Conservation (phyloP, 2,888 invertebrate genomes). For the Aphodius sticticus region DNA sequence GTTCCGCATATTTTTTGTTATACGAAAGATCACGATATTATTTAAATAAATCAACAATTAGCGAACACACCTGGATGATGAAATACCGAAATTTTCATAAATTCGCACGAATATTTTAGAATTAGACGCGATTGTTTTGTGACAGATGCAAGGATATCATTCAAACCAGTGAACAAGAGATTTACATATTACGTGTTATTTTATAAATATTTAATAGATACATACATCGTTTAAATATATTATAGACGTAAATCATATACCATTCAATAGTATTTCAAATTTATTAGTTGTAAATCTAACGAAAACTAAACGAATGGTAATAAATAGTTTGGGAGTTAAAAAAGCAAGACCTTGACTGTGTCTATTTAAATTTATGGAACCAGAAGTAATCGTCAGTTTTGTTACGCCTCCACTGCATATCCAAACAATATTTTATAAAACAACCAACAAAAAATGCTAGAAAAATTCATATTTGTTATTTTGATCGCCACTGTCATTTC, state of each 20-base stretch:
- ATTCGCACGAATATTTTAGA: not conserved
- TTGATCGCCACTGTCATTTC: not conserved
- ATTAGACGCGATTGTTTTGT: not conserved
- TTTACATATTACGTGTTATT: not conserved
- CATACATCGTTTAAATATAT: not conserved
- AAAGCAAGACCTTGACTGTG: not conserved
- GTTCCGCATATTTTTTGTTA: not conserved
- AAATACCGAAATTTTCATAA: conserved; percentile 4
- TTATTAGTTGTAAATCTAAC: not conserved
- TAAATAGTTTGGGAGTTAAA: not conserved
- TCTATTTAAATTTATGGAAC: conserved; percentile 4
- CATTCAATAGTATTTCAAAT: not conserved
- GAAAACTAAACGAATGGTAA: not conserved
- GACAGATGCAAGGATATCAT: not conserved
- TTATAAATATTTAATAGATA: not conserved
- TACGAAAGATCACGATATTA: not conserved
- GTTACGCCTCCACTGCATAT: not conserved
- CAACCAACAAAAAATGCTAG: not conserved
- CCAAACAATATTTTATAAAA: not conserved
- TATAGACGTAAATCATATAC: not conserved
- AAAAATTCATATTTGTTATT: not conserved
- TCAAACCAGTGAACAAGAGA: not conserved
- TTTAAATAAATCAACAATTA: not conserved
- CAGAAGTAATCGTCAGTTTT: not conserved
- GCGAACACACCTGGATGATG: not conserved